phyloP scores from a whole-genome alignment of 2,113 vertebrate species.

The Donacobius atricapilla region DNA sequence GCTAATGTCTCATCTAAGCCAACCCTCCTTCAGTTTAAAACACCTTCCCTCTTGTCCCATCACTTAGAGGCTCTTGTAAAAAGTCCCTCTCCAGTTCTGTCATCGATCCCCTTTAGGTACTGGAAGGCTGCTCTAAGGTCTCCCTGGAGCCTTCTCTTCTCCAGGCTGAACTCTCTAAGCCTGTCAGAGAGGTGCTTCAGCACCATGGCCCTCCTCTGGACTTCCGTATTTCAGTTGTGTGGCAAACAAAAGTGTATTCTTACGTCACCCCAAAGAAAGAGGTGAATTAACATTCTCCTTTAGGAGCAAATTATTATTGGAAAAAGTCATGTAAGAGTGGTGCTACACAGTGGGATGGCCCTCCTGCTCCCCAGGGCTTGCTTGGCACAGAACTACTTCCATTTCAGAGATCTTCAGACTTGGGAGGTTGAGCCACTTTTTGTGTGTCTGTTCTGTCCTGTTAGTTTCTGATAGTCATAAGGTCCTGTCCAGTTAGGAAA shows the following conservation, averaged over 20 bases:
- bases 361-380: background rate
- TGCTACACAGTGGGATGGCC: background rate
- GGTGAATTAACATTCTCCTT: background rate
- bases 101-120: background rate
- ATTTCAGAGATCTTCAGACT: background rate
- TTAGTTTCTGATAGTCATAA: background rate
- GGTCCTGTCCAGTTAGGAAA: background rate
- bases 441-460: background rate
- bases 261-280: background rate
- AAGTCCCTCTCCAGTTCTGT: background rate
- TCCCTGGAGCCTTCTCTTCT: background rate
- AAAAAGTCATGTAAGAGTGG: background rate
- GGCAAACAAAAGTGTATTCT: background rate
- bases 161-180: background rate
- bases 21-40: background rate
- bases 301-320: background rate
- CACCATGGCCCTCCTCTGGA: background rate
- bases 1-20: background rate
- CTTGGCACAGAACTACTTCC: background rate
- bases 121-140: background rate
- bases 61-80: background rate
- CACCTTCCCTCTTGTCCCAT: background rate
- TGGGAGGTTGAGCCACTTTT: background rate
- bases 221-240: background rate
- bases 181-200: background rate